Conservation (phyloP, 23 tunicate species). For the Halocynthia roretzi region DNA sequence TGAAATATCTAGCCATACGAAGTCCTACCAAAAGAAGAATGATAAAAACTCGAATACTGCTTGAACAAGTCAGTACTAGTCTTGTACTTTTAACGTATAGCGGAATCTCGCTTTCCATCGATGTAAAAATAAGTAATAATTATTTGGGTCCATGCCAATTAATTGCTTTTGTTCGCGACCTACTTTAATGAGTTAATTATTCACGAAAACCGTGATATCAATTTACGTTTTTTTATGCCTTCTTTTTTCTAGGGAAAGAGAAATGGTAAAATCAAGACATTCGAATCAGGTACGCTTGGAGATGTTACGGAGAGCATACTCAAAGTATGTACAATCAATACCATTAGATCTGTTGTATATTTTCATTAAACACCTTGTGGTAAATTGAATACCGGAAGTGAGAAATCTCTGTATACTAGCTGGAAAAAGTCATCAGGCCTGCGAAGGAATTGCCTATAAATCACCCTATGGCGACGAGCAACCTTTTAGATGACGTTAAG, state of each 20-base stretch:
- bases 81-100: too few relatives aligned
- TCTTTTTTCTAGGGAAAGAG: constrained; percentile 47
- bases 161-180: neutral
- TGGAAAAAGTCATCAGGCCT: too few relatives aligned
- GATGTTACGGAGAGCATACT: constrained; percentile 58
- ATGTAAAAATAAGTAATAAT: neutral
- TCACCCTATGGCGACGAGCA: too few relatives aligned
- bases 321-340: constrained; percentile 17
- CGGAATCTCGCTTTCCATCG: neutral
- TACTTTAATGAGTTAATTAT: neutral
- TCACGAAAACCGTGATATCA: too few relatives aligned
- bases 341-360: neutral
- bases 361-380: too few relatives aligned
- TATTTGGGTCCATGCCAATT: neutral
- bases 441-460: too few relatives aligned
- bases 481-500: too few relatives aligned
- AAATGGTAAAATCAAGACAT: constrained; percentile 56
- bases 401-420: too few relatives aligned
- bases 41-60: constrained; percentile 51
- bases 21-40: constrained; percentile 54
- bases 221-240: neutral
- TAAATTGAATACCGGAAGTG: too few relatives aligned
- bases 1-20: constrained; percentile 59
- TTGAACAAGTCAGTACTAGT: constrained; percentile 42
- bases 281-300: constrained; percentile 36